Conservation (phyloP, 2,888 invertebrate genomes). For the Fragum fragum region DNA sequence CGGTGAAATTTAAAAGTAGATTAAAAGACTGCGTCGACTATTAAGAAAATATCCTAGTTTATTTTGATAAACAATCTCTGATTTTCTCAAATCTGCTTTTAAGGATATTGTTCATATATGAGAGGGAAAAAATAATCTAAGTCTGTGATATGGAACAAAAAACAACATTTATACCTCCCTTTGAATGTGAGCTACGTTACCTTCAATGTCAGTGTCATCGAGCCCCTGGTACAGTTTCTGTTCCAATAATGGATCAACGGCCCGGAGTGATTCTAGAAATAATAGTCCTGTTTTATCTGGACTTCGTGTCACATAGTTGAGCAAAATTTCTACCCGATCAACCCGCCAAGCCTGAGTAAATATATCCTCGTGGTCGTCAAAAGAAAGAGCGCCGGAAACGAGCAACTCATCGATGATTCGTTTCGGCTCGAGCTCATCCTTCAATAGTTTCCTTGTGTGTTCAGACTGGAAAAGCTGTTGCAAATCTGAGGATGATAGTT, state of each 20-base stretch:
- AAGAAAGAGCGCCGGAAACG: background rate
- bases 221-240: background rate
- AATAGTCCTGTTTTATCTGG: background rate
- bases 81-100: too few species aligned
- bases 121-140: too few species aligned
- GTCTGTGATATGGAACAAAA: too few species aligned
- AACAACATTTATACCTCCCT: too few species aligned
- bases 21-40: too few species aligned
- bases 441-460: background rate
- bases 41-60: too few species aligned
- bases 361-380: slow-evolving; percentile 27
- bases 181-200: too few species aligned
- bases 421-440: slow-evolving; percentile 12
- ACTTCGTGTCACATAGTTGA: background rate
- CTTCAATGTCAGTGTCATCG: too few species aligned
- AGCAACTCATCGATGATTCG: background rate
- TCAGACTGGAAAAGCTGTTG: background rate
- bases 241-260: background rate
- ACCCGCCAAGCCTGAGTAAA: background rate
- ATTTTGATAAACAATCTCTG: too few species aligned
- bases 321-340: background rate
- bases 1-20: too few species aligned
- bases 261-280: background rate
- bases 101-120: too few species aligned
- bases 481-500: background rate